phyloP scores from a whole-genome alignment of 2,113 vertebrate species.

The Lucifuga dentata region DNA sequence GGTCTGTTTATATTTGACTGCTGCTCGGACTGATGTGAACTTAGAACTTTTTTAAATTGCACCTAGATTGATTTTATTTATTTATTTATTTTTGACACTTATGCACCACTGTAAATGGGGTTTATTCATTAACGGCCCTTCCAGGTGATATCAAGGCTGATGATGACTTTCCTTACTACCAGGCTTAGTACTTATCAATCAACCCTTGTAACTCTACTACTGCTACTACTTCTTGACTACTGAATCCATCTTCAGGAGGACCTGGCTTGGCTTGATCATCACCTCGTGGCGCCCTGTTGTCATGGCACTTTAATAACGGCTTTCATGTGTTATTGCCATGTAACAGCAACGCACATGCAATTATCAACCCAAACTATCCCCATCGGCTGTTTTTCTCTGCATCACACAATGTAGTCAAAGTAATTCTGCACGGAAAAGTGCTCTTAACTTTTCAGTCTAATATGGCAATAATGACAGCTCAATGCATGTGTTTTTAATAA shows the following conservation, averaged over 20 bases:
- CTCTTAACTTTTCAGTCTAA: constrained; percentile 24
- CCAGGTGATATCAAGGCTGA: too few relatives aligned
- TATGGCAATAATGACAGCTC: constrained; percentile 5
- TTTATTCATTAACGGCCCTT: too few relatives aligned
- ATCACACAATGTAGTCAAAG: constrained; percentile 4
- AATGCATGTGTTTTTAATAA: constrained; percentile 33
- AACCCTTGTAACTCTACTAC: too few relatives aligned
- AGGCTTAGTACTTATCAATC: too few relatives aligned
- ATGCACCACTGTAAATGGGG: too few relatives aligned
- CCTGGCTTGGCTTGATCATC: constrained; percentile 46
- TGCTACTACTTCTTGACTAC: constrained; percentile 23
- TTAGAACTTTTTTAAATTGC: too few relatives aligned
- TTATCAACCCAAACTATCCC: constrained; percentile 3
- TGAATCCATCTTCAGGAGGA: constrained; percentile 17
- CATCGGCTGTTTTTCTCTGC: neutral
- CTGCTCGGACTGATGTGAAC: too few relatives aligned
- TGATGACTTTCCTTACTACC: too few relatives aligned
- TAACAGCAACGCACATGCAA: constrained; percentile 31
- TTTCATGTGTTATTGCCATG: constrained; percentile 22
- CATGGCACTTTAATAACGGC: constrained; percentile 52
- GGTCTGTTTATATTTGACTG: too few relatives aligned
- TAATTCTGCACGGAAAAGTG: neutral
- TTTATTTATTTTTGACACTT: too few relatives aligned
- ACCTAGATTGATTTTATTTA: too few relatives aligned
- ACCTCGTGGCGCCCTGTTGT: constrained; percentile 60